Percentiles rank a stretch among this genome's conserved stretches.
Conservation (phyloP, 2,113 vertebrate genomes). For the Lophura nycthemera region DNA sequence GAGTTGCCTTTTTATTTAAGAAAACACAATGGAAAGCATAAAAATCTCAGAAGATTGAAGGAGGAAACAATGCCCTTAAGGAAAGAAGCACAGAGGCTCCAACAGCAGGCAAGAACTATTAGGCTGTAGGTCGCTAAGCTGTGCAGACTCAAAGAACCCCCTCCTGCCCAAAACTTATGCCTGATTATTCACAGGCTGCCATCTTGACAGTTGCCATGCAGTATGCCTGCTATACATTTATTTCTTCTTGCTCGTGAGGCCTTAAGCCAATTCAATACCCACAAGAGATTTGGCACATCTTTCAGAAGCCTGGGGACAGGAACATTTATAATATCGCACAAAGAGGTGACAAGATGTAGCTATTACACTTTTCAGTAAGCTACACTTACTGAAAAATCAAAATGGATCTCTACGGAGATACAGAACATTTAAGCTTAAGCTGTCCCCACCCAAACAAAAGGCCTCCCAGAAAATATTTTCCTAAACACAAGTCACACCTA, state of each 20-base stretch:
- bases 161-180: not conserved
- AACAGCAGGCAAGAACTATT: not conserved
- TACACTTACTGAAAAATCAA: not conserved
- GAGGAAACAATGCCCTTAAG: constrained; percentile 35
- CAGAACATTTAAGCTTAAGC: not conserved
- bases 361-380: not conserved
- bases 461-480: not conserved
- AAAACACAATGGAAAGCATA: constrained; percentile 59
- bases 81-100: constrained; percentile 22
- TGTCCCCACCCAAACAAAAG: not conserved
- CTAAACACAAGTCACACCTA: not conserved
- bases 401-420: not conserved
- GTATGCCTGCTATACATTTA: not conserved
- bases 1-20: constrained; percentile 38
- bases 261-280: not conserved
- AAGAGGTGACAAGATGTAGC: not conserved
- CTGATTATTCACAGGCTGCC: not conserved
- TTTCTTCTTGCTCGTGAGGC: not conserved
- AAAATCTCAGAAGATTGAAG: constrained; percentile 42
- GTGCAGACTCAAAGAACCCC: not conserved
- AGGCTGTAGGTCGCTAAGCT: not conserved
- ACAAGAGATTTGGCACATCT: not conserved
- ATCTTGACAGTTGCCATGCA: not conserved
- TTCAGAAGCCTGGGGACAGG: not conserved
- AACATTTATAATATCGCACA: not conserved